Evolutionary conservation across 2,797 vertebrate species (phyloP), one percentile per base, ranked within the genome.

Genomic region (Euphonia xanthogaster): DNA sequence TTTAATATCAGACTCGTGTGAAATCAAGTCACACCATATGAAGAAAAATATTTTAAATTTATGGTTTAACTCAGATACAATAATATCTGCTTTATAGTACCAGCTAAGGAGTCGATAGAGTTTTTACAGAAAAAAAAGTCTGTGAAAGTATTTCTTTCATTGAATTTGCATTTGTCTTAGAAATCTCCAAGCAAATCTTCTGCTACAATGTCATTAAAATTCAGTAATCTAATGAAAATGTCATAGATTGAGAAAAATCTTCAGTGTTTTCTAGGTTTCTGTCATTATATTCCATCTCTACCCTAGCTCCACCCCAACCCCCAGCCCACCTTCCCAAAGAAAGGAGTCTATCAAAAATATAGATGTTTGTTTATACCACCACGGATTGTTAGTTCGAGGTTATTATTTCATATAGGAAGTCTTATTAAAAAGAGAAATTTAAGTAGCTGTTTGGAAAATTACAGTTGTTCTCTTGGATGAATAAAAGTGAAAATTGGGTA

Each of bases 221-320:
- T 51, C 23, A 51, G 4, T 60, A 19, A 63, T 28, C 65, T 45
- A 42, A 33, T 44, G 20, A 82, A 82, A 78, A 68, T 61, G 5
- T 44, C 33, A 84, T 14, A 31, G 22, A 53, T 6, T 39, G 17
- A 77, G 19, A 5, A 88, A 61, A 10, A 51, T 11, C 47, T 62
- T 55, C 35, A 44, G 12, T n/a, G 50, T 81, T 94, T 88, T 58
- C 47, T 57, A 45, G 2, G 5, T 30, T 75, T 88, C 37, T 71
- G 16, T 12, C 3, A 3, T 33, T 66, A 40, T 5, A 48, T n/a
- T 70, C 6, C 10, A 4, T 13, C 14, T n/a, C 8, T 33, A 27
- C 2, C 6, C 3, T 5, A 10, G 2, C 2, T 9, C 12, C 19
- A 27, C 4, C 8, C 7, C 47, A 61, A 8, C 12, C 3, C 4